Evolutionary conservation across 1,140 invertebrate species (phyloP), one percentile per base, ranked within the genome.

Genomic region (Heliconius hewitsoni): DNA sequence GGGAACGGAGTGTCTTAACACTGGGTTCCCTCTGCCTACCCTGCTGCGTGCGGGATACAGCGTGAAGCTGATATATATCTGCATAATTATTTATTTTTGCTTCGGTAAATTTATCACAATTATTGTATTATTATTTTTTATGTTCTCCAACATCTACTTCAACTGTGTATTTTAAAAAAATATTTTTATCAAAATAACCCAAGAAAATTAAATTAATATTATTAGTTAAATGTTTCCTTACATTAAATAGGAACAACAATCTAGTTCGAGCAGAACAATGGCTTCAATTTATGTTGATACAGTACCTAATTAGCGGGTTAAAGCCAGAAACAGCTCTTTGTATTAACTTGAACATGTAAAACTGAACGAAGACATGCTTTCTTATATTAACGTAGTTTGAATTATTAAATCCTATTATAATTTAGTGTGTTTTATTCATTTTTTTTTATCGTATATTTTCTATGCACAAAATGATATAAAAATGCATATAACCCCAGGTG

Each of bases 271-370:
- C 23, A 39, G n/a, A 74, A 74, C 73, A 73, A 73, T 73, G 30
- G 11, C 55, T 37, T n/a, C 73, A 57, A 34, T 74, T 27, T n/a
- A 34, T 60, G 73, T 34, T 23, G 60, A 46, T 57, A 71, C 30
- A 71, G 60, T 27, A 72, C 52, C 46, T 57, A 77, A 77, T 77
- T 77, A 77, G 46, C 46, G 37, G 13, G 27, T 16, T 66, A 55
- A 72, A 77, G 70, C 55, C 74, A 76, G 74, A 72, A 77, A 77
- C 50, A 55, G 30, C 50, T 77, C 76, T 39, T 77, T 77, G 71
- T 77, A 30, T 46, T 57, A 57, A 71, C 27, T 52, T 46, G 19
- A 18, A 42, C 76, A 39, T 72, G 37, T 72, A 37, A 77, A 77
- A 77, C 19, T 66, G n/a, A 66, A 66, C 60, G 9, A 18, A 71